Evolutionary conservation across 2,888 invertebrate species (phyloP).

Genomic region (Fabriciana adippe): DNA sequence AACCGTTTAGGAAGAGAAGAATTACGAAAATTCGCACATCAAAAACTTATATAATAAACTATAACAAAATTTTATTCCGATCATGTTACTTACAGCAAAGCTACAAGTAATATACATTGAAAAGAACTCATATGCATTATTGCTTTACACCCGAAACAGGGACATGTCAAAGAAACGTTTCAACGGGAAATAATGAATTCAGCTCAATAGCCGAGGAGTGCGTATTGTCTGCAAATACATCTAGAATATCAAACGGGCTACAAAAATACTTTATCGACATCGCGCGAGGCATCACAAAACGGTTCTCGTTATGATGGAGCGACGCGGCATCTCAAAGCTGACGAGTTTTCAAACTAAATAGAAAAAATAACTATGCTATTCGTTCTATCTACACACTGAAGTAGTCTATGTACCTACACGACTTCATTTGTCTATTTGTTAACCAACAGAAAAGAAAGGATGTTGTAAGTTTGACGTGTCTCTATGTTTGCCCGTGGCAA

Average conservation of each 20-base stretch:
- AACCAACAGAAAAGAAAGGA: too few species aligned
- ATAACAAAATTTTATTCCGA: too few species aligned
- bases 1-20: too few species aligned
- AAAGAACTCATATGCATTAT: constrained; percentile 8
- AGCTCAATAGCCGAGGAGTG: constrained; percentile 21
- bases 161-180: constrained; percentile 21
- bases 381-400: not conserved
- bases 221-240: constrained; percentile 29
- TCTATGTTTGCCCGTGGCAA: too few species aligned
- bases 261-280: constrained; percentile 29
- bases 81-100: too few species aligned
- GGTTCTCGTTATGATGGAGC: constrained; percentile 15
- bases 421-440: not conserved
- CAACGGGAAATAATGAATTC: constrained; percentile 22
- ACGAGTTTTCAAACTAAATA: constrained; percentile 22
- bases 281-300: constrained; percentile 26
- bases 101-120: not conserved
- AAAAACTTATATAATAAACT: too few species aligned
- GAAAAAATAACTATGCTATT: not conserved
- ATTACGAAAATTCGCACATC: too few species aligned
- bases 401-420: not conserved
- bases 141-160: constrained; percentile 12
- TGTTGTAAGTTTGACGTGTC: too few species aligned
- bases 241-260: constrained; percentile 32
- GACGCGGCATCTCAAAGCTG: constrained; percentile 22